Percentiles rank a stretch among this genome's conserved stretches.
phyloP scores from a whole-genome alignment of 2,888 invertebrate genomes.

The Cantharis nigra region DNA sequence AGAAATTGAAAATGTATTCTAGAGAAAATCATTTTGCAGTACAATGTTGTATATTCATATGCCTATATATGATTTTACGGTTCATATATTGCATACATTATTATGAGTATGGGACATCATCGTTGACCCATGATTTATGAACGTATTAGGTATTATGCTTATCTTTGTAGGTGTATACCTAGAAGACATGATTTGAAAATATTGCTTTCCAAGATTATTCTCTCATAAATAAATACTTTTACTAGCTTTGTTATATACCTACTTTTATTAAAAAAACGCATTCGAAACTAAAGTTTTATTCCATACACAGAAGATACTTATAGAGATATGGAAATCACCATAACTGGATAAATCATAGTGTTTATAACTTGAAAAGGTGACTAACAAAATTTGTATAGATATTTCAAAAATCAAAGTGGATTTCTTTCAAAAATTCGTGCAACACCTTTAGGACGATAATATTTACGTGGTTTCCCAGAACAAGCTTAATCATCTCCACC shows the following conservation, averaged over 20 bases:
- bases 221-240: neutral
- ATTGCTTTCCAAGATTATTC: neutral
- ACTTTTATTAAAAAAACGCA: neutral
- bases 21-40: neutral
- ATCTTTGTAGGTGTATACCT: neutral
- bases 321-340: neutral
- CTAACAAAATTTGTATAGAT: neutral
- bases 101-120: neutral
- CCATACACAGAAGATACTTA: neutral
- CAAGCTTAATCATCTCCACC: neutral
- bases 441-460: neutral
- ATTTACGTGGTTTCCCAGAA: neutral
- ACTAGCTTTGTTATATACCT: neutral
- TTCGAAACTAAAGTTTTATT: neutral
- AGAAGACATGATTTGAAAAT: neutral
- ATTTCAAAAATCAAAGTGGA: neutral
- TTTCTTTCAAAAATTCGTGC: neutral
- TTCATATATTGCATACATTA: slow-evolving; percentile 1
- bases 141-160: neutral
- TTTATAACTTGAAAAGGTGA: neutral
- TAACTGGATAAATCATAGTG: neutral
- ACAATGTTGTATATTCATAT: neutral
- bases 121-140: neutral
- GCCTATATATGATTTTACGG: neutral
- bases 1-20: neutral